Percentiles rank a stretch among this genome's conserved stretches.
phyloP scores from a whole-genome alignment of 2,888 invertebrate species.

The Emmelina monodactyla region DNA sequence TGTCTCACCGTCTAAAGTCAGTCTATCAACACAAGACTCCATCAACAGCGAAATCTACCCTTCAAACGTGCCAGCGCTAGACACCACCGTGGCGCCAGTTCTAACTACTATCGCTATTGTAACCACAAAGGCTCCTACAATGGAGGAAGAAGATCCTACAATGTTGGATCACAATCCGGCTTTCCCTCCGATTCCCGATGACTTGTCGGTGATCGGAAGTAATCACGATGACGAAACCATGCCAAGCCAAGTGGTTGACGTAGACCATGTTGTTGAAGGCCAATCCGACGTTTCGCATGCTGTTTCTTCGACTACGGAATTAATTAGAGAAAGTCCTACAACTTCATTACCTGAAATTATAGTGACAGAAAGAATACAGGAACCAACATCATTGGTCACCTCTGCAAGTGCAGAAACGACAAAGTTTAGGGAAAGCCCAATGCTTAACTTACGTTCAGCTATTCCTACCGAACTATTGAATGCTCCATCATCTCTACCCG shows the following conservation, averaged over 20 bases:
- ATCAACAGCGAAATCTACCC: slow-evolving; percentile 37
- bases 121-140: slow-evolving; percentile 35
- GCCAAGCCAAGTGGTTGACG: slow-evolving; percentile 35
- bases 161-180: slow-evolving; percentile 51
- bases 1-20: slow-evolving; percentile 42
- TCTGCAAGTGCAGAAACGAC: slow-evolving; percentile 21
- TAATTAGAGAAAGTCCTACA: slow-evolving; percentile 20
- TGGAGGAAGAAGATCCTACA: slow-evolving; percentile 46
- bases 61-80: slow-evolving; percentile 31
- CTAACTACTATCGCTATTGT: slow-evolving; percentile 20
- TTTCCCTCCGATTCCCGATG: slow-evolving; percentile 54
- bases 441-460: slow-evolving; percentile 44
- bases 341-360: slow-evolving; percentile 17
- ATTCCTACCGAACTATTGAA: slow-evolving; percentile 44
- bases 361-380: slow-evolving; percentile 19
- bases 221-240: slow-evolving; percentile 50
- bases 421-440: slow-evolving; percentile 30
- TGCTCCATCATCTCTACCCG: slow-evolving; percentile 29
- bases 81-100: slow-evolving; percentile 25
- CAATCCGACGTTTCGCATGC: slow-evolving; percentile 23
- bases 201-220: slow-evolving; percentile 35
- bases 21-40: slow-evolving; percentile 42
- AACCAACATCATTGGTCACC: slow-evolving; percentile 18
- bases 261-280: slow-evolving; percentile 25
- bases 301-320: slow-evolving; percentile 22